Conservation (phyloP, 1,140 invertebrate genomes). For the Drosophila pallidifrons region DNA sequence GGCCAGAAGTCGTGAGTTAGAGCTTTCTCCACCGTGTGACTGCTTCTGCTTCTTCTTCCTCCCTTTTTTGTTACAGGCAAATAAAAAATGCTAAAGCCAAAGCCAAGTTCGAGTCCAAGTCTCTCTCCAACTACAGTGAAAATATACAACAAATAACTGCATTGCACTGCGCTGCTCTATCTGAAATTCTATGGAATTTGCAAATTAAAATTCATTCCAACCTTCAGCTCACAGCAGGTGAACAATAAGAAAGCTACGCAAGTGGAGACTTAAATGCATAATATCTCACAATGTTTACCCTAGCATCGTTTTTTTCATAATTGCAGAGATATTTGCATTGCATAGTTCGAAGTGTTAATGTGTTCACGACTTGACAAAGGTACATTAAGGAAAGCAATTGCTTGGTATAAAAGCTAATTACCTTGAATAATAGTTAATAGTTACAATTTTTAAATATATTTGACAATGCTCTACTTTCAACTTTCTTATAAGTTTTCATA, state of each 20-base stretch:
- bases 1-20: conserved; percentile 38
- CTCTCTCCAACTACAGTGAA: conserved; percentile 23
- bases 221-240: neutral
- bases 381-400: neutral
- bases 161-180: neutral
- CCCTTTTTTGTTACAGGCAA: conserved; percentile 23
- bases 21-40: conserved; percentile 2
- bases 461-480: too few species aligned
- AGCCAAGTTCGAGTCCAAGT: conserved; percentile 8
- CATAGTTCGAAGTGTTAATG: neutral
- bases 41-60: conserved; percentile 4
- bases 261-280: neutral
- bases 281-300: neutral
- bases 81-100: conserved; percentile 45
- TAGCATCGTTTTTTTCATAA: neutral
- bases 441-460: too few species aligned
- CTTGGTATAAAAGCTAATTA: too few species aligned
- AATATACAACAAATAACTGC: neutral
- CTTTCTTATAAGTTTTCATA: too few species aligned
- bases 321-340: neutral
- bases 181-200: conserved; percentile 10
- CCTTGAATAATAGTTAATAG: too few species aligned
- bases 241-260: neutral
- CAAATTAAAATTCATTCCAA: conserved; percentile 15
- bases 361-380: neutral